These are phyloP conservation scores for Carcharodon carcharias DNA, from an alignment of 2,797 vertebrate genomes.

Conservation along the genomic window DNA sequence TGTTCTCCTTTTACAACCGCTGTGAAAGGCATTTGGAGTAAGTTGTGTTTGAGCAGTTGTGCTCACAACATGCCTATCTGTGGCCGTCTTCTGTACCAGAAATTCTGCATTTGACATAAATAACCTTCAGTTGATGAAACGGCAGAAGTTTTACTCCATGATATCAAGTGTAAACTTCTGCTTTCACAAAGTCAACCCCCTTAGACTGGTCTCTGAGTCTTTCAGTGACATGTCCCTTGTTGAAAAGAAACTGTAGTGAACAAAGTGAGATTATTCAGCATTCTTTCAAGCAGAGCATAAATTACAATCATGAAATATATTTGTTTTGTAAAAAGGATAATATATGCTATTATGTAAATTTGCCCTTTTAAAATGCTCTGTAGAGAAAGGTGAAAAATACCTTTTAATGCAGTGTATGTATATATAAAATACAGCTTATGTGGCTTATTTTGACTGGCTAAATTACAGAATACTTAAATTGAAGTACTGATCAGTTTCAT, in stretches of 20 bases:
- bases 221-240: background rate
- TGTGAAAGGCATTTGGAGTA: background rate
- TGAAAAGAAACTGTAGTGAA: background rate
- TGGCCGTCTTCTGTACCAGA: too few relatives aligned
- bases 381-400: slow-evolving; percentile 20
- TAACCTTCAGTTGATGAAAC: background rate
- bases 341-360: slow-evolving; percentile 18
- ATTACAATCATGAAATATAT: slow-evolving; percentile 18
- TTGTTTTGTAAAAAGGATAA: slow-evolving; percentile 6
- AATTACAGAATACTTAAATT: background rate
- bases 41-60: background rate
- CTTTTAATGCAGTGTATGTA: background rate
- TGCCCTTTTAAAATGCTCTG: background rate
- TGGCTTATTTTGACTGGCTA: background rate
- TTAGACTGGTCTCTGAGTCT: background rate
- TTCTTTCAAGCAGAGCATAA: background rate
- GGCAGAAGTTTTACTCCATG: background rate
- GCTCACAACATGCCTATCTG: background rate
- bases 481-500: background rate
- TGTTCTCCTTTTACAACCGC: background rate
- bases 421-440: background rate
- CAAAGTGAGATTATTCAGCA: background rate
- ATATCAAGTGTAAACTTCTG: background rate
- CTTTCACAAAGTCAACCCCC: background rate
- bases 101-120: slow-evolving; percentile 20